Conservation (phyloP, 2,797 vertebrate genomes). For the Rachycentron canadum region DNA sequence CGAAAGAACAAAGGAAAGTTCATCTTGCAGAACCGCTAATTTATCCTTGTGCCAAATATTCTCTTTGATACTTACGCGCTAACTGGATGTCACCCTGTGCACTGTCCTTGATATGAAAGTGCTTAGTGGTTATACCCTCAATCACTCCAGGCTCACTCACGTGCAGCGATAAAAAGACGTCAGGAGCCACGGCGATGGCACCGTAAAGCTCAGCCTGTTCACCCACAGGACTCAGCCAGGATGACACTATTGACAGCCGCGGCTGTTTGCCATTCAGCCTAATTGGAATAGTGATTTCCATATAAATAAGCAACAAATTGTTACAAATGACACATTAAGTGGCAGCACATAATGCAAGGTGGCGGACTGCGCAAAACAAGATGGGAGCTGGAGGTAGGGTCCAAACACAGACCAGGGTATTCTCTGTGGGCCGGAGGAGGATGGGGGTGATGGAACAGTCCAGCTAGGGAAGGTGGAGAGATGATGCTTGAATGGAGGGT, state of each 20-base stretch:
- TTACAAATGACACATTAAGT: constrained; percentile 72
- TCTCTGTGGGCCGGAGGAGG: constrained; percentile 34
- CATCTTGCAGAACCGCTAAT: constrained; percentile 51
- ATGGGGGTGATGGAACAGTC: constrained; percentile 12
- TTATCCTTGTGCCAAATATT: constrained; percentile 49
- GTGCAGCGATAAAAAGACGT: constrained; percentile 19
- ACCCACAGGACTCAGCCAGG: constrained; percentile 21
- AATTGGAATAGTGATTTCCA: constrained; percentile 77
- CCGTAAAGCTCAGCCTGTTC: constrained; percentile 13
- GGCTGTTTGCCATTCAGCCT: constrained; percentile 56
- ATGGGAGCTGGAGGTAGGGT: constrained; percentile 22
- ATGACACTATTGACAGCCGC: constrained; percentile 58
- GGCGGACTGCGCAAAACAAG: constrained; percentile 44
- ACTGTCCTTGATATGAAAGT: constrained; percentile 38
- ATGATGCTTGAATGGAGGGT: background rate
- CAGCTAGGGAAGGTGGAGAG: constrained; percentile 42
- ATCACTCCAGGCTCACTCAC: constrained; percentile 31
- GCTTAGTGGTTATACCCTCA: constrained; percentile 14
- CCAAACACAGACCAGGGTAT: constrained; percentile 36
- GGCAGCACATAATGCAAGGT: constrained; percentile 56
- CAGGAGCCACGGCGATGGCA: background rate
- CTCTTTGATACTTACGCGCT: constrained; percentile 39
- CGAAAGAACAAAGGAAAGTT: constrained; percentile 60
- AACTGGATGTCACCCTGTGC: constrained; percentile 28
- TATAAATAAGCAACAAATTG: constrained; percentile 77